Conservation (phyloP, 1,140 invertebrate species). For the Berghia stephanieae region DNA sequence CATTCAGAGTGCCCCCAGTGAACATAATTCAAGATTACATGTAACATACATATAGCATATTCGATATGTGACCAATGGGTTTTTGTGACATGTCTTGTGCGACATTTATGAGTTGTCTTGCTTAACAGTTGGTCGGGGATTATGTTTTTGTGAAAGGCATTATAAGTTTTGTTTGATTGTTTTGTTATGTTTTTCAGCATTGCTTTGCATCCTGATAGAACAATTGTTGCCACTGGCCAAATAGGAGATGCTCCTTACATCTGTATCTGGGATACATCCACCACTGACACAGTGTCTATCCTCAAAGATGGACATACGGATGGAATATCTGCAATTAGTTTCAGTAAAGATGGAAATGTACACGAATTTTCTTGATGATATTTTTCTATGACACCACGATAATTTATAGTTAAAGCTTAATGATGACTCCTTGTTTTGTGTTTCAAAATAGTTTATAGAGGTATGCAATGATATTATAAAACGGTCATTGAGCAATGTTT, state of each 20-base stretch:
- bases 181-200: constrained; percentile 49
- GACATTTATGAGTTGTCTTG: neutral
- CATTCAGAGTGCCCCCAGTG: no score
- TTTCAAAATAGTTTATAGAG: no score
- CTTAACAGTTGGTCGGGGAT: neutral
- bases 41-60: no score
- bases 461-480: no score
- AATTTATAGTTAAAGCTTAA: no score
- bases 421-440: no score
- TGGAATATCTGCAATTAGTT: constrained; percentile 59
- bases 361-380: constrained; percentile 25
- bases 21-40: no score
- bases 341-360: constrained; percentile 62
- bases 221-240: constrained; percentile 65
- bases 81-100: no score
- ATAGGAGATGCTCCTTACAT: constrained; percentile 65
- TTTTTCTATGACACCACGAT: neutral
- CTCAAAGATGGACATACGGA: constrained; percentile 64
- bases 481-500: no score
- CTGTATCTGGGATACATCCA: constrained; percentile 64
- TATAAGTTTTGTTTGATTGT: neutral
- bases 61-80: no score
- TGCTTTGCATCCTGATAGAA: constrained; percentile 62
- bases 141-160: no score
- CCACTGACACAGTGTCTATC: constrained; percentile 60